Conservation (phyloP, 2,797 vertebrate species). For the Sebastes hubbsi region DNA sequence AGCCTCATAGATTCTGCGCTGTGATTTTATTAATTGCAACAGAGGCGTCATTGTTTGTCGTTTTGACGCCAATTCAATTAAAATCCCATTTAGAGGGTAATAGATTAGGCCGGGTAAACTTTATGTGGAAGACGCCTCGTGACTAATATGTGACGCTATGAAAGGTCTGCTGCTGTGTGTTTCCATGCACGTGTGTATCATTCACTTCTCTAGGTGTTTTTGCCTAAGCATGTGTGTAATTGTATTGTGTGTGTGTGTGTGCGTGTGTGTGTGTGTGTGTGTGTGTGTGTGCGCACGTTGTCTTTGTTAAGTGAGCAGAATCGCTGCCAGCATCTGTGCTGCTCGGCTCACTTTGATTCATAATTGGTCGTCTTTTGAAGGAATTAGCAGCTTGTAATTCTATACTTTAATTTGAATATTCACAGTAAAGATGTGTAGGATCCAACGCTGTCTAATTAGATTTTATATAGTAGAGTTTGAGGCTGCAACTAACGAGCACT, state of each 20-base stretch:
- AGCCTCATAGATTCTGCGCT: slow-evolving; percentile 98
- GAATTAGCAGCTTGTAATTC: slow-evolving; percentile 72
- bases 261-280: neutral
- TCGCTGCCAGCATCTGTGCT: slow-evolving; percentile 57
- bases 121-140: slow-evolving; percentile 79
- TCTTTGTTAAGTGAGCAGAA: slow-evolving; percentile 64
- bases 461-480: neutral
- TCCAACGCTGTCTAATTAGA: slow-evolving; percentile 36
- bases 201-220: slow-evolving; percentile 43
- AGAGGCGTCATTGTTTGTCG: slow-evolving; percentile 98
- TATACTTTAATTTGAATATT: slow-evolving; percentile 63
- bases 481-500: no score
- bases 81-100: slow-evolving; percentile 96
- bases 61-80: slow-evolving; percentile 98
- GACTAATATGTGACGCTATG: slow-evolving; percentile 76
- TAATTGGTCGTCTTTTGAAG: slow-evolving; percentile 68
- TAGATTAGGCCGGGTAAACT: slow-evolving; percentile 84
- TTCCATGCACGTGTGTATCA: slow-evolving; percentile 22
- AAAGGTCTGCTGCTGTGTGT: slow-evolving; percentile 61
- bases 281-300: slow-evolving; percentile 12
- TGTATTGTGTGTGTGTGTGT: neutral
- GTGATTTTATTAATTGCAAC: slow-evolving; percentile 99
- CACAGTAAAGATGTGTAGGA: slow-evolving; percentile 34
- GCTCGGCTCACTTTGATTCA: slow-evolving; percentile 68
- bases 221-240: neutral